Conservation (phyloP, 2,113 vertebrate species). For the Crotalus tigris region DNA sequence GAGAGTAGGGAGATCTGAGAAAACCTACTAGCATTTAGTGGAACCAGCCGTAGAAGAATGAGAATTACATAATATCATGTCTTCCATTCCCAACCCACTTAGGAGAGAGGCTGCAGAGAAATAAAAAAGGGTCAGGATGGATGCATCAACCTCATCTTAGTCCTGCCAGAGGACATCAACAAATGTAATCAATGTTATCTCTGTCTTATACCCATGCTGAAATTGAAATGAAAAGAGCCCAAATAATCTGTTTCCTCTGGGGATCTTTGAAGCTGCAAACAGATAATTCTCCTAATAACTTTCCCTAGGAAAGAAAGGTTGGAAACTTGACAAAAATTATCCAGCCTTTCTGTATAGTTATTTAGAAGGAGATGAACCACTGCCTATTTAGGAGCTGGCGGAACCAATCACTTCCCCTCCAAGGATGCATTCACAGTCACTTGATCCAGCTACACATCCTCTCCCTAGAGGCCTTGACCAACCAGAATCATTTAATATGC, state of each 20-base stretch:
- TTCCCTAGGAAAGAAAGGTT: background rate
- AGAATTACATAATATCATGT: background rate
- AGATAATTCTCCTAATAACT: background rate
- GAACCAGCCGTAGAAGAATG: background rate
- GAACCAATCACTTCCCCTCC: background rate
- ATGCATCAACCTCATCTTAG: background rate
- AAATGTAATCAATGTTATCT: background rate
- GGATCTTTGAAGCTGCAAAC: background rate
- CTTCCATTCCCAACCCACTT: background rate
- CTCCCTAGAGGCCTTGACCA: background rate
- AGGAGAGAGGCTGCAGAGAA: background rate
- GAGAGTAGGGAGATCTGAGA: background rate
- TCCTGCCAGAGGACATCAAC: background rate
- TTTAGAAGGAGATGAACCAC: background rate
- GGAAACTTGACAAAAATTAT: background rate
- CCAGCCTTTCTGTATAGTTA: background rate
- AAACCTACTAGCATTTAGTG: background rate
- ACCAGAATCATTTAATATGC: background rate
- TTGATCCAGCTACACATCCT: background rate
- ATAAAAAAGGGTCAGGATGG: background rate
- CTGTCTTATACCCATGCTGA: background rate
- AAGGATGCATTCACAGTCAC: background rate
- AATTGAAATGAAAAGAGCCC: background rate
- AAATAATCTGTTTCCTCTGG: background rate
- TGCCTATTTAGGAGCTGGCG: background rate